Conservation (phyloP, 2,113 vertebrate genomes). For the Trichomycterus rosablanca region DNA sequence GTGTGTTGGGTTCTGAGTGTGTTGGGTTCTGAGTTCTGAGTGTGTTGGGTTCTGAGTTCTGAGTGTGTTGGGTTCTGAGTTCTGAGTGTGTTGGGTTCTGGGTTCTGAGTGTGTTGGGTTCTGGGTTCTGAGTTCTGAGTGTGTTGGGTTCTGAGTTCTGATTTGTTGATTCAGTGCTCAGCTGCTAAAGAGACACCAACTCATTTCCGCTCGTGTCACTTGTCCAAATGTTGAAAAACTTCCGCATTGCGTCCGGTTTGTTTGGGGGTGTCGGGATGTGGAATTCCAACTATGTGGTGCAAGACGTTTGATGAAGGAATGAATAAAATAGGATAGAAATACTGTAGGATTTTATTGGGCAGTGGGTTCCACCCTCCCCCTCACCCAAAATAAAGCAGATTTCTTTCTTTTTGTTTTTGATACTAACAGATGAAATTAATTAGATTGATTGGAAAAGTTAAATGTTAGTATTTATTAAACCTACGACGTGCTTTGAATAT, state of each 20-base stretch:
- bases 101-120: neutral
- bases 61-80: neutral
- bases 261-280: neutral
- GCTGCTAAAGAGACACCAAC: constrained; percentile 11
- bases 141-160: neutral
- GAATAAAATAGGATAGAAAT: too few species aligned
- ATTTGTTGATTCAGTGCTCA: constrained; percentile 10
- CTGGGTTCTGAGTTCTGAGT: too few species aligned
- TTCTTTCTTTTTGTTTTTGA: too few species aligned
- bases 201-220: constrained; percentile 22
- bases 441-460: too few species aligned
- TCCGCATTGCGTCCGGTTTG: constrained; percentile 6
- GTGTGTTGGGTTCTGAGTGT: neutral
- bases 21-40: neutral
- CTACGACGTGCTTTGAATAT: too few species aligned
- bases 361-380: too few species aligned
- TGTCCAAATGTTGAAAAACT: constrained; percentile 18
- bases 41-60: too few species aligned
- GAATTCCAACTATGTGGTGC: constrained; percentile 9
- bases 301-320: neutral
- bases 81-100: too few species aligned
- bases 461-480: too few species aligned
- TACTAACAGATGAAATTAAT: too few species aligned
- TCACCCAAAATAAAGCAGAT: too few species aligned
- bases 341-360: too few species aligned